Base-by-base conservation (phyloP, 1,140 invertebrate genomes). In the Cataglyphis hispanica region DNA sequence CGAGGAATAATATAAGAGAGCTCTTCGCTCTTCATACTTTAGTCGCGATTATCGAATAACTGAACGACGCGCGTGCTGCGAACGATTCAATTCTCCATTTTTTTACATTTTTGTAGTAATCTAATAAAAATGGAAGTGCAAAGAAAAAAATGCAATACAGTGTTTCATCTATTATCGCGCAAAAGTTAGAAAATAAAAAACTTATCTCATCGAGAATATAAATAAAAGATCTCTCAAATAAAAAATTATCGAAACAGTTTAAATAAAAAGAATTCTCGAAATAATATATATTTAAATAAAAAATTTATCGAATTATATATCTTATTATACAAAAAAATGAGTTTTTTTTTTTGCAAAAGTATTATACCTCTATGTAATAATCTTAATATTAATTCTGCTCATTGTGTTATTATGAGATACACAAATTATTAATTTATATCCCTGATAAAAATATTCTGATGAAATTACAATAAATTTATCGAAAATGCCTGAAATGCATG, bases 1-100 rank as follows among this genome's bases (percentile, higher is more conserved):
- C 53, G 72, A 84, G 88, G 86, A 91, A 89, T 87, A 81, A 91
- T 50, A 80, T 37, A 74, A 87, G 53, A 50, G 81, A 88, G 13
- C 78, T 72, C 11, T 27, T 22, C 31, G 50, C 37, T 60, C 78
- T 58, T 81, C 53, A 8, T 72, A 61, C 37, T 83, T 83, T 58
- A 83, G 46, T 84, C 56, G 77, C 25, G 31, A 88, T 88, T 58
- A 80, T 83, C 34, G 64, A 67, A 77, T 80, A 87, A 89, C 78
- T 75, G 86, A 89, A 86, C 85, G 86, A 75, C 84, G 27, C 66
- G 76, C 34, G 27, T 72, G n/a, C 74, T 63, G 31, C 84, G 87
- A 85, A 89, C 83, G 63, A 89, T 67, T 81, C 67, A 61, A 88
- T 69, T 69, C 56, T 67, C 50, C 53, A 72, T 83, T 72, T 74